Evolutionary conservation across 2,113 vertebrate genomes (phyloP).

Genomic region (Dicerorhinus sumatrensis): DNA sequence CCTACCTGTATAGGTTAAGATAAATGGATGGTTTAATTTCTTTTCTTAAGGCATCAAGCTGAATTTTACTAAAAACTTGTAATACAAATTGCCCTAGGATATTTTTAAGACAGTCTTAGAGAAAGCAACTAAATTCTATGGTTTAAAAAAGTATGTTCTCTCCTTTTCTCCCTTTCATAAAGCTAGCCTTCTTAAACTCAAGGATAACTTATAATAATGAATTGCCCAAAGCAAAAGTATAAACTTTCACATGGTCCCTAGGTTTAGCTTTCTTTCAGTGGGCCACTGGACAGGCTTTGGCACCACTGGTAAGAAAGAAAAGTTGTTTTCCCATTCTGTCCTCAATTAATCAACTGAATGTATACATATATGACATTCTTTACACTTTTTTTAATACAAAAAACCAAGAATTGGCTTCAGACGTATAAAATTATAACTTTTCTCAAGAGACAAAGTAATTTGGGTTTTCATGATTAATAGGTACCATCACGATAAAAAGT

Average conservation of each 20-base stretch:
- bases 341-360: slow-evolving; percentile 12
- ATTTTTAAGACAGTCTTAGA: background rate
- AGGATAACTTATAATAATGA: background rate
- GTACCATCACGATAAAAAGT: background rate
- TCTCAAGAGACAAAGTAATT: slow-evolving; percentile 38
- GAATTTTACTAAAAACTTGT: slow-evolving; percentile 41
- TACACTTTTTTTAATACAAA: background rate
- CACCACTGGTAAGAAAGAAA: background rate
- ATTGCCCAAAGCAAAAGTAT: slow-evolving; percentile 12
- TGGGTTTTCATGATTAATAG: background rate
- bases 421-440: slow-evolving; percentile 27
- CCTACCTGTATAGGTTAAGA: background rate
- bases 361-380: slow-evolving; percentile 6
- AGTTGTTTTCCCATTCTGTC: background rate
- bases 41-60: slow-evolving; percentile 33
- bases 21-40: background rate
- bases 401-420: background rate
- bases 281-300: background rate
- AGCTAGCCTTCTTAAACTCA: background rate
- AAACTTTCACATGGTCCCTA: background rate
- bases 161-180: background rate
- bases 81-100: background rate
- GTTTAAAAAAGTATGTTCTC: background rate
- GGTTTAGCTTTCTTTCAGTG: slow-evolving; percentile 25
- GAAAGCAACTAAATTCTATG: slow-evolving; percentile 22